Percentiles rank a stretch among this genome's conserved stretches.
Conservation (phyloP, 2,888 invertebrate genomes). For the Keiferia lycopersicella region DNA sequence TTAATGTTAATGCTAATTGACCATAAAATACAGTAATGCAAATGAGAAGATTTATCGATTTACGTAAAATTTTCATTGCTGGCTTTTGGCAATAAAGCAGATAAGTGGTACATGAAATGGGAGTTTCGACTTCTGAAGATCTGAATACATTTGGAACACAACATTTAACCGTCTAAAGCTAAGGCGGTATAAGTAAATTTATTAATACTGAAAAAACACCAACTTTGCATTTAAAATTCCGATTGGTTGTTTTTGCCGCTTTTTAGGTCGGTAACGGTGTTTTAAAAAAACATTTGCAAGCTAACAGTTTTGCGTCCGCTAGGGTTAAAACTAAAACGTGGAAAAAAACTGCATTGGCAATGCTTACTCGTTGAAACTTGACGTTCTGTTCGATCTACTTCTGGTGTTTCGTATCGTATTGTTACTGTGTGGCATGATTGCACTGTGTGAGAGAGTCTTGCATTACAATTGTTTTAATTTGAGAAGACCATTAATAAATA, state of each 20-base stretch:
- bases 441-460: background rate
- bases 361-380: conserved; percentile 5
- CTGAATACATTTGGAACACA: background rate
- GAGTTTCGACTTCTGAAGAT: conserved; percentile 6
- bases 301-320: conserved; percentile 24
- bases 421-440: background rate
- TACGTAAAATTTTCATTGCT: conserved; percentile 13
- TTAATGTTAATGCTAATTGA: background rate
- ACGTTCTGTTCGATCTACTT: conserved; percentile 6
- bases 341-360: conserved; percentile 17
- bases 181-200: background rate
- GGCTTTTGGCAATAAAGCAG: conserved; percentile 9
- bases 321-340: background rate
- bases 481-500: too few relatives aligned
- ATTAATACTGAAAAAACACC: conserved; percentile 35
- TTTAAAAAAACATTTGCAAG: conserved; percentile 32
- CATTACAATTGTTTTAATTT: background rate
- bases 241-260: conserved; percentile 35
- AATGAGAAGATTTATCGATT: conserved; percentile 1
- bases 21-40: background rate
- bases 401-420: conserved; percentile 8
- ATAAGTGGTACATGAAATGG: conserved; percentile 12
- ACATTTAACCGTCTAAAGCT: background rate
- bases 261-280: conserved; percentile 45
- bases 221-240: conserved; percentile 43